phyloP scores from a whole-genome alignment of 2,888 invertebrate species.

The Dinocampus coccinellae region DNA sequence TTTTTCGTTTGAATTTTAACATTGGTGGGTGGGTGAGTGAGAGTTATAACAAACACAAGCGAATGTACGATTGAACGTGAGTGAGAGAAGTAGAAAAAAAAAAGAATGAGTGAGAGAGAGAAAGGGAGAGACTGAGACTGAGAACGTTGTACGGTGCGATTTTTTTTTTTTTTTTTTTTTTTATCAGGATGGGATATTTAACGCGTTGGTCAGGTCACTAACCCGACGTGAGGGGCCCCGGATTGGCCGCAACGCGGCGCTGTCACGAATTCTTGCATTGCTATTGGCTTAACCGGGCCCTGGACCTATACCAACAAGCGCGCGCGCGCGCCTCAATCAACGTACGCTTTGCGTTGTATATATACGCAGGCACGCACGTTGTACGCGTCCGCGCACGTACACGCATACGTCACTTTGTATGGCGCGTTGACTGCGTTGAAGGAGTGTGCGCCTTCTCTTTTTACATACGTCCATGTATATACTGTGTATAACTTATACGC shows the following conservation, averaged over 20 bases:
- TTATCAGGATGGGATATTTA: conserved; percentile 68
- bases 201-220: conserved; percentile 68
- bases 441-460: conserved; percentile 1
- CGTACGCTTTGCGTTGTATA: neutral
- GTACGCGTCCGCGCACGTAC: conserved; percentile 34
- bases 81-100: conserved; percentile 37
- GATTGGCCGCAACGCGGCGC: conserved; percentile 62
- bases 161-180: no score
- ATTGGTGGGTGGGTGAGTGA: conserved; percentile 5
- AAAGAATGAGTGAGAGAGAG: conserved; percentile 35
- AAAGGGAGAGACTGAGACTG: conserved; percentile 43
- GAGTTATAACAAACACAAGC: conserved; percentile 11
- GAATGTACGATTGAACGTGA: conserved; percentile 31
- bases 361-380: conserved; percentile 22
- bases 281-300: conserved; percentile 68
- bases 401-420: conserved; percentile 38
- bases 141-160: conserved; percentile 49
- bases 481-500: neutral
- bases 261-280: conserved; percentile 65
- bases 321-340: conserved; percentile 38
- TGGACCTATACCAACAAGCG: conserved; percentile 67
- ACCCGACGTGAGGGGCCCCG: conserved; percentile 62
- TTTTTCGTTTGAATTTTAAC: conserved; percentile 1
- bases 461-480: neutral
- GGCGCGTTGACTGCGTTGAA: conserved; percentile 26